These are phyloP conservation scores for Tetragnatha versicolor DNA, from an alignment of 1,140 invertebrate species.

Conservation along the genomic window DNA sequence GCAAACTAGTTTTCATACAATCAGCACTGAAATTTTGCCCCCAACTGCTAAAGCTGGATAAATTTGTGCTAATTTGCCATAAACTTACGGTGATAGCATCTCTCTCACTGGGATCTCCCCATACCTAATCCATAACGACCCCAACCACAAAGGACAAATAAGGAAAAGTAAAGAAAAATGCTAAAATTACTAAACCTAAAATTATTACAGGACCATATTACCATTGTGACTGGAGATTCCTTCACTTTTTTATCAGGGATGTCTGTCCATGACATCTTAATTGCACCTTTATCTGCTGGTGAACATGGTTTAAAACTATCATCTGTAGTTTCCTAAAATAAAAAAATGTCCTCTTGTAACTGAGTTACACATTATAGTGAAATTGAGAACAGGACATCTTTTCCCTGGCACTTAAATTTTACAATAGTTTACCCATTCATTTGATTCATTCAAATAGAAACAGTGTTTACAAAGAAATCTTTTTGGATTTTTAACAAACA, in stretches of 20 bases:
- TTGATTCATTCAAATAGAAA: background rate
- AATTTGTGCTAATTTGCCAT: background rate
- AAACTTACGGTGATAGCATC: background rate
- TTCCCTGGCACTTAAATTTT: background rate
- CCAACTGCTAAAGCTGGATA: background rate
- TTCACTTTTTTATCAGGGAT: slow-evolving; percentile 95
- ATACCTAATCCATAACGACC: background rate
- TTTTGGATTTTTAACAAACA: background rate
- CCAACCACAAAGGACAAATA: background rate
- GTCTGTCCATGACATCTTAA: slow-evolving; percentile 98
- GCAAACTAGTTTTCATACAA: too few relatives aligned
- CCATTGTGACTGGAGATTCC: slow-evolving; percentile 84
- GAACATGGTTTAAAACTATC: slow-evolving; percentile 96
- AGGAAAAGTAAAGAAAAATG: background rate
- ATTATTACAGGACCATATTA: slow-evolving; percentile 63
- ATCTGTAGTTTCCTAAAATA: slow-evolving; percentile 63
- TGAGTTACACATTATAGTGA: background rate
- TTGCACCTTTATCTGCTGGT: slow-evolving; percentile 88
- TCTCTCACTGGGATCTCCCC: background rate
- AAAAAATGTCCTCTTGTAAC: background rate
- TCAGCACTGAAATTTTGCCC: too few relatives aligned
- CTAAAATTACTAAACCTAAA: background rate
- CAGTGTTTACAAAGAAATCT: background rate
- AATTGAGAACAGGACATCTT: background rate
- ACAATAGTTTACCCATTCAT: background rate